phyloP scores from a whole-genome alignment of 2,888 invertebrate species.

The Isotomurus palustris region DNA sequence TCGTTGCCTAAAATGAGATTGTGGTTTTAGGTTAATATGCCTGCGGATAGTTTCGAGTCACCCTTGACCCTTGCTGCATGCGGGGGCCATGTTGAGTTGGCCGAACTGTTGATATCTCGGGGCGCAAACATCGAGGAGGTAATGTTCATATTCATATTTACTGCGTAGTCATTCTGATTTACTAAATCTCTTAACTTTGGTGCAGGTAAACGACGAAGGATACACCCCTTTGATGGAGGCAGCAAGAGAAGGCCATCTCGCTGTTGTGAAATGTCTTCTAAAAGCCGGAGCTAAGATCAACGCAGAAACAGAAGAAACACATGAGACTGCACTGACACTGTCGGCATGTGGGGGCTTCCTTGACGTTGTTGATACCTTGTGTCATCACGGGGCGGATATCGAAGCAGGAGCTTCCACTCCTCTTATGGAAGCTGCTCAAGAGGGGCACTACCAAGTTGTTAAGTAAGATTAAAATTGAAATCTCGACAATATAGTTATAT shows the following conservation, averaged over 20 bases:
- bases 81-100: conserved; percentile 96
- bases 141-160: conserved; percentile 7
- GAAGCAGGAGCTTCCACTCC: conserved; percentile 95
- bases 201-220: conserved; percentile 80
- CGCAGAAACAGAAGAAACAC: conserved; percentile 97
- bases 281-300: conserved; percentile 80
- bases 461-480: conserved; percentile 40
- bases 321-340: conserved; percentile 90
- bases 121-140: conserved; percentile 99
- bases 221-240: conserved; percentile 99
- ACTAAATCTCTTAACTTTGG: too few species aligned
- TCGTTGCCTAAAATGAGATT: background rate
- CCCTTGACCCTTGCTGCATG: conserved; percentile 97
- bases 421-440: conserved; percentile 97
- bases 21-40: conserved; percentile 77
- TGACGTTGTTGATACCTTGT: conserved; percentile 90
- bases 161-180: too few species aligned
- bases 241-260: conserved; percentile 84
- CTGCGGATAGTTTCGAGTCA: conserved; percentile 98
- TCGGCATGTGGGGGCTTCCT: conserved; percentile 97
- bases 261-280: conserved; percentile 38
- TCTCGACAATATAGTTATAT: background rate
- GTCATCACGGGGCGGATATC: conserved; percentile 85
- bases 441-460: conserved; percentile 91
- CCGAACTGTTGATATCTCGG: conserved; percentile 88